Conservation (phyloP, 2,113 vertebrate genomes). For the Vombatus ursinus region DNA sequence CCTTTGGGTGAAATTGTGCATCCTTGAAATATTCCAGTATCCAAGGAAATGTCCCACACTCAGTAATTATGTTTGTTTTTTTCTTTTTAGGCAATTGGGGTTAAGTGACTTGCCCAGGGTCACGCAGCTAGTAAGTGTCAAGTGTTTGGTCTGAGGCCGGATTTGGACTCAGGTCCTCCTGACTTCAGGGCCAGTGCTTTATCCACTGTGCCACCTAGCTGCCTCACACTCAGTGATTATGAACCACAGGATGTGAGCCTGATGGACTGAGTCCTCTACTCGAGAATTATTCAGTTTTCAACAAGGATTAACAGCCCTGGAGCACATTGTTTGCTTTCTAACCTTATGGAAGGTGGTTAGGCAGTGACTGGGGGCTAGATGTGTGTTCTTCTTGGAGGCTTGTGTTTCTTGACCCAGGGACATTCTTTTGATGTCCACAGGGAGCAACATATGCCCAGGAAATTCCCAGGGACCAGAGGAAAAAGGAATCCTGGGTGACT, state of each 20-base stretch:
- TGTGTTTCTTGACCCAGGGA: slow-evolving; percentile 21
- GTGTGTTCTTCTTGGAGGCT: neutral
- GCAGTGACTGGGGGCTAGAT: neutral
- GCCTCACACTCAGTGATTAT: too few relatives aligned
- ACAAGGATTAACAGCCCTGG: neutral
- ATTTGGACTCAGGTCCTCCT: too few relatives aligned
- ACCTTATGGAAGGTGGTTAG: neutral
- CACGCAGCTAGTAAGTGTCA: too few relatives aligned
- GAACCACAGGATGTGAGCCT: neutral
- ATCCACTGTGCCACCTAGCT: too few relatives aligned
- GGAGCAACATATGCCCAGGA: slow-evolving; percentile 42
- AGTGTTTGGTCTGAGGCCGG: too few relatives aligned
- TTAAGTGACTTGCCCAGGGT: too few relatives aligned
- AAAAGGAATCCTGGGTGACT: slow-evolving; percentile 4
- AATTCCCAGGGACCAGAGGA: slow-evolving; percentile 25
- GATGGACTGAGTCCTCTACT: neutral
- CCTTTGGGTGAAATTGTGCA: neutral
- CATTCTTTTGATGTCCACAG: slow-evolving; percentile 65
- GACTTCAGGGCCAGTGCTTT: too few relatives aligned
- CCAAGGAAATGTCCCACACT: neutral
- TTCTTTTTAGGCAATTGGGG: too few relatives aligned
- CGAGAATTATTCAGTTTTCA: neutral
- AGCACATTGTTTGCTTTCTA: neutral
- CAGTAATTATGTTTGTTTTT: too few relatives aligned
- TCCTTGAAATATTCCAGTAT: neutral